Base-by-base conservation (phyloP, 35 echinoderm and acorn worm genomes). In the Holothuria glaberrima region DNA sequence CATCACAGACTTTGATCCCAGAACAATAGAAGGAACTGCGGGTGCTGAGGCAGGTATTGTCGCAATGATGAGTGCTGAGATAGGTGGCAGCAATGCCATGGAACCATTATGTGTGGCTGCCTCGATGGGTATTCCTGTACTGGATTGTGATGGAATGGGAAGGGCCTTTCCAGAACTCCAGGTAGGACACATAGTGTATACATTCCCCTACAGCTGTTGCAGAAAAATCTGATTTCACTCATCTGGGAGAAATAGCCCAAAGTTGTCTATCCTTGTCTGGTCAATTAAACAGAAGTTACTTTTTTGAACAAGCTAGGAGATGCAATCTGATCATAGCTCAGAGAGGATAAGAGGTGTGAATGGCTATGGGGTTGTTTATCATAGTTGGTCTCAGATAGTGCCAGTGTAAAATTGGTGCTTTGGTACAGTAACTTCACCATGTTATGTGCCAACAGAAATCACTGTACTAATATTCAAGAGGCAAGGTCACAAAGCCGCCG, bases 111-210 rank as follows among this genome's bases (percentile, higher is more conserved):
- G 66, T 19, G 74, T 91, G 18, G 86, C 58, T 61, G 95, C 90
- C 22, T 60, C 33, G 14, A 70, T 92, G 31, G 82, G 87, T 22
- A 30, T 97, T 5, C 95, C 95, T 22, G 83, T 97, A 9, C 59
- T 97, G 12, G 95, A 97, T 58, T 94, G 92, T 65, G 95, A 97
- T 88, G 92, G 95, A 12, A 97, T 97, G 95, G 95, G 95, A 10
- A 89, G 95, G 48, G 95, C 95, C 1, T 97, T 94, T 28, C 95
- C 95, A 60, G 95, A 97, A 59, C 46, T 97, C n/a, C 95, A 97
- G 92, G 95, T 94, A 89, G 9, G 59, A 31, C 6, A 29, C 48
- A 58, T 10, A 54, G n/a, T n/a, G n/a, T n/a, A n/a, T n/a, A 46
- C 10, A 46, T 46, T 46, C 44, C 44, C 10, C 44, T 46, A n/a